Evolutionary conservation across 1,140 invertebrate genomes (phyloP), one percentile per base, ranked within the genome.

Genomic region (Ylistrum balloti): DNA sequence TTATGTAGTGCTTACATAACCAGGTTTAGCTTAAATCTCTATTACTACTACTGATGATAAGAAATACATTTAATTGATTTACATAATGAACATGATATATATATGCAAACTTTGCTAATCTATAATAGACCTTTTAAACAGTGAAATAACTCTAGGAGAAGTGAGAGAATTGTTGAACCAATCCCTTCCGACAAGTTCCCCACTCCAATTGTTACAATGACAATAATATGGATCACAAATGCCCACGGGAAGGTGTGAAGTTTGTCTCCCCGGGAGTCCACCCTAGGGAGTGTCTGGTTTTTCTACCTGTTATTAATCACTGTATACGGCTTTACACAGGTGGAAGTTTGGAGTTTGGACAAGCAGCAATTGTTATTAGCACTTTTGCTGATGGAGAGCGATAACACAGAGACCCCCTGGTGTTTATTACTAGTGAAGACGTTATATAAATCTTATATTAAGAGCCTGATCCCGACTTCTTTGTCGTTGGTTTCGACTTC

Each of bases 311-410:
- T 15, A 45, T 45, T 45, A 45, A 17, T 74, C 56, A 74, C n/a
- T n/a, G 17, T 5, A 28, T 17, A 74, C 56, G 56, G 56, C 5
- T n/a, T 74, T 17, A 45, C 41, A 9, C 56, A 74, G 56, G 56
- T 74, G 56, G 28, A 74, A 74, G 56, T n/a, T 28, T 74, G 56
- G n/a, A 74, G n/a, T n/a, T n/a, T 28, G 22, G 56, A 74, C 56
- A 28, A 74, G 22, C 0, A 74, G n/a, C n/a, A 74, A 74, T 74
- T 74, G 56, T 74, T 74, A 74, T 11, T n/a, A 17, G n/a, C 56
- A 74, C n/a, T 74, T 74, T 74, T 28, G 9, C 56, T 74, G 56
- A 74, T 74, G 56, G 56, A n/a, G 56, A 74, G 56, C 56, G 56
- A 74, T 74, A 74, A 74, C n/a, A 74, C 56, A 22, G 20, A 20